Conservation (phyloP, 2,888 invertebrate genomes). For the Pilophorus perplexus region DNA sequence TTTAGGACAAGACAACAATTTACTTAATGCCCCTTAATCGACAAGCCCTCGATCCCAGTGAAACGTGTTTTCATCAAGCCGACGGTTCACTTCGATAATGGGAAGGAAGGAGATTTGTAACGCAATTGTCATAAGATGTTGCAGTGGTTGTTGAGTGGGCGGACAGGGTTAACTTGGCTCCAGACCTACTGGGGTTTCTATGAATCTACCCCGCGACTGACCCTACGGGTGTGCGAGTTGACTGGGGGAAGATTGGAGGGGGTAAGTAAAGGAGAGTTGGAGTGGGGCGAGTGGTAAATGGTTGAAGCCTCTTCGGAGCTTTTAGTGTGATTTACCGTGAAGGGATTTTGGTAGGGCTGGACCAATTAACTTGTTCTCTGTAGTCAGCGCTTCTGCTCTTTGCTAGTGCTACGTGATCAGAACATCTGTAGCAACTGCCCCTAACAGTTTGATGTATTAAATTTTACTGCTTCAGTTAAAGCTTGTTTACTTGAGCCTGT, state of each 20-base stretch:
- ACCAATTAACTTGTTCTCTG: slow-evolving; percentile 27
- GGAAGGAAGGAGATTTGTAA: slow-evolving; percentile 23
- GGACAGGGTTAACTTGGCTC: slow-evolving; percentile 18
- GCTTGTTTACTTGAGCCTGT: no score
- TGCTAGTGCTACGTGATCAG: neutral
- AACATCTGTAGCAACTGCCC: no score
- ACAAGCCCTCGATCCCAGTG: no score
- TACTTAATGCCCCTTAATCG: no score
- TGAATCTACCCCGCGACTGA: no score
- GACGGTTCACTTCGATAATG: no score
- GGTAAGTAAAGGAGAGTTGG: neutral
- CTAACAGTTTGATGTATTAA: no score
- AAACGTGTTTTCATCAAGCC: no score
- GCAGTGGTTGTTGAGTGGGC: slow-evolving; percentile 1
- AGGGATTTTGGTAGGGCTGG: slow-evolving; percentile 6
- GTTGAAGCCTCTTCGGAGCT: neutral
- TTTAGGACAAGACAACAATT: no score
- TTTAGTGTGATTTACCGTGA: slow-evolving; percentile 20
- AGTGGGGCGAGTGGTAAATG: slow-evolving; percentile 9
- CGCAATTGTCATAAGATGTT: slow-evolving; percentile 25
- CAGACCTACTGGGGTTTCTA: no score
- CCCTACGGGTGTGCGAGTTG: no score
- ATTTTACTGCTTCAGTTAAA: no score
- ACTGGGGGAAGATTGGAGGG: neutral
- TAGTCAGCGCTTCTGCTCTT: slow-evolving; percentile 8